Conservation (phyloP, 1,140 invertebrate species). For the Latrodectus geometricus region DNA sequence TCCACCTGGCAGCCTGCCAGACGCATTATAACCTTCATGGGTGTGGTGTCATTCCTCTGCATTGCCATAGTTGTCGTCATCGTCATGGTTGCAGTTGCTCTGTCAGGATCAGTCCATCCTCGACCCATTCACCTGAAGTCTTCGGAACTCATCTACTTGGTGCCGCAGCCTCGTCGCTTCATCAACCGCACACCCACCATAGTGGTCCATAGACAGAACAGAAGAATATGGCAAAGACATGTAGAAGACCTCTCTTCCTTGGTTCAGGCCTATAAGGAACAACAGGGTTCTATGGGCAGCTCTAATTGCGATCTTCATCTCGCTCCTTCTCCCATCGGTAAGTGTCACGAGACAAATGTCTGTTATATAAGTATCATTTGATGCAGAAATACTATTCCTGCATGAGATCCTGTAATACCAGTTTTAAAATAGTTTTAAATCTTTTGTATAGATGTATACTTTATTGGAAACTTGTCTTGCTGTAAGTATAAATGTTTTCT, state of each 20-base stretch:
- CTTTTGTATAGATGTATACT: too few relatives aligned
- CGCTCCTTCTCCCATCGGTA: conserved; percentile 44
- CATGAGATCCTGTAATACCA: too few relatives aligned
- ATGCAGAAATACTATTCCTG: too few relatives aligned
- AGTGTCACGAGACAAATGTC: neutral
- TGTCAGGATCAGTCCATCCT: conserved; percentile 7
- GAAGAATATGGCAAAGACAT: conserved; percentile 34
- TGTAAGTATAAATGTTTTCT: too few relatives aligned
- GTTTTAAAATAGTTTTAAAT: too few relatives aligned
- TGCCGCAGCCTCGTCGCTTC: conserved; percentile 42
- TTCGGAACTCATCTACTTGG: conserved; percentile 33
- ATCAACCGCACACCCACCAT: conserved; percentile 50
- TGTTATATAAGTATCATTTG: too few relatives aligned
- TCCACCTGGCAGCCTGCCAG: conserved; percentile 56
- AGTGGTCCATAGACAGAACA: conserved; percentile 40
- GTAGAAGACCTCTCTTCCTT: conserved; percentile 21
- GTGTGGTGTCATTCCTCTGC: conserved; percentile 48
- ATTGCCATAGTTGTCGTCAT: conserved; percentile 53
- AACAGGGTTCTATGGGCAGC: conserved; percentile 16
- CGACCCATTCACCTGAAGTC: neutral
- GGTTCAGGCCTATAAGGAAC: conserved; percentile 41
- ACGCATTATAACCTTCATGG: conserved; percentile 60
- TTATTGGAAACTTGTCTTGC: too few relatives aligned
- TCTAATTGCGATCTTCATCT: conserved; percentile 49
- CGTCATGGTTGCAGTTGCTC: conserved; percentile 48